Conservation (phyloP, 2,113 vertebrate genomes). For the Bolborhynchus lineola region DNA sequence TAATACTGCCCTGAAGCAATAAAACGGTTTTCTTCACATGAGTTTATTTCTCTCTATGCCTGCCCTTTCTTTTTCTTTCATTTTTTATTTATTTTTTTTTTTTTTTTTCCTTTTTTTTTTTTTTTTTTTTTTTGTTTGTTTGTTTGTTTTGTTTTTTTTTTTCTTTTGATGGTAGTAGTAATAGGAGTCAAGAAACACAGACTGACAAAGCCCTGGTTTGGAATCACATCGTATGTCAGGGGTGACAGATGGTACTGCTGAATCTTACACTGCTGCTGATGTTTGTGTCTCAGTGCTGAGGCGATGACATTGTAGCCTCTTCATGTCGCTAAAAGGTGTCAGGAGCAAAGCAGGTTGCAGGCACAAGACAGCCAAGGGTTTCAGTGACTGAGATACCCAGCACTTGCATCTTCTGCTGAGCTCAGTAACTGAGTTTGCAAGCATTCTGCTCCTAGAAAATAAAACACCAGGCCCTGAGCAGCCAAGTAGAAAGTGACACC, state of each 20-base stretch:
- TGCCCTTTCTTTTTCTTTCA: not conserved
- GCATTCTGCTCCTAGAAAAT: not conserved
- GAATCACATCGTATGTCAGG: not conserved
- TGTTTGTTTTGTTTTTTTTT: not conserved
- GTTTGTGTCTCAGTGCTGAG: not conserved
- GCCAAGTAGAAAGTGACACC: not conserved
- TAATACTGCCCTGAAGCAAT: not conserved
- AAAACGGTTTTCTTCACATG: not conserved
- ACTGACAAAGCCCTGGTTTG: not conserved
- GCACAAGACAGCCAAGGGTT: accelerated
- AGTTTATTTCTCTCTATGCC: not conserved
- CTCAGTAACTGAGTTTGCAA: not conserved
- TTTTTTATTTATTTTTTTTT: too few relatives aligned
- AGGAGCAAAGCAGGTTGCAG: not conserved
- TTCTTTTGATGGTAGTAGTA: not conserved
- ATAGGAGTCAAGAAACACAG: not conserved
- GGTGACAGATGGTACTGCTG: not conserved
- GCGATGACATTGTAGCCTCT: not conserved
- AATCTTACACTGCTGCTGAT: not conserved
- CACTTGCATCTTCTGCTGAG: not conserved
- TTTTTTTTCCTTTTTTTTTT: too few relatives aligned
- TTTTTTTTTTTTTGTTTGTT: not conserved
- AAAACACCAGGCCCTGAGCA: not conserved
- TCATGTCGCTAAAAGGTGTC: not conserved
- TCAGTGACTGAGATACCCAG: not conserved